A percentile compares a stretch with the other conserved stretches of the same genome.
Conservation (phyloP, 30 jellyfish, hydroid and myxozoan species). For the Aurelia coerulea region DNA sequence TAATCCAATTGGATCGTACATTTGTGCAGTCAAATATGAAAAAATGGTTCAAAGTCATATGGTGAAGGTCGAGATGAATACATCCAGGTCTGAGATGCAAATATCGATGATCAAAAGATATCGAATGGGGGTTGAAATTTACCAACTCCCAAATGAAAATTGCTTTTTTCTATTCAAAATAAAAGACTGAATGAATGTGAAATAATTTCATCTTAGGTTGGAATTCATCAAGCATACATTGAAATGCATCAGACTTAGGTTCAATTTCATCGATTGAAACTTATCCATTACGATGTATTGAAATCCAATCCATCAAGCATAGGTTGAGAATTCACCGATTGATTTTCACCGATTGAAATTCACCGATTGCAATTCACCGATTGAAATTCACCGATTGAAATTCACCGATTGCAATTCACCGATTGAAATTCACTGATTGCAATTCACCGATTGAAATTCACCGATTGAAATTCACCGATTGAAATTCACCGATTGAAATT, state of each 20-base stretch:
- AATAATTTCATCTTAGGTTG: not conserved
- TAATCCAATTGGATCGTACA: too few relatives aligned
- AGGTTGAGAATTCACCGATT: too few relatives aligned
- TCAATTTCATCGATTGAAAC: constrained; percentile 3
- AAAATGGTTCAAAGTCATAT: constrained; percentile 10
- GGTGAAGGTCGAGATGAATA: constrained; percentile 3
- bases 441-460: too few relatives aligned
- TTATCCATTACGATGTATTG: not conserved
- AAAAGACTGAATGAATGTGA: not conserved
- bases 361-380: too few relatives aligned
- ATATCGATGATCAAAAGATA: not conserved
- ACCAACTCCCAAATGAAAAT: not conserved
- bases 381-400: too few relatives aligned
- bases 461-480: too few relatives aligned
- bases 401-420: too few relatives aligned
- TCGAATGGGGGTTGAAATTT: not conserved
- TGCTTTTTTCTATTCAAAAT: not conserved
- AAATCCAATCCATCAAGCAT: too few relatives aligned
- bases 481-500: too few relatives aligned
- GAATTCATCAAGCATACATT: not conserved
- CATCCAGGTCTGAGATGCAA: too few relatives aligned
- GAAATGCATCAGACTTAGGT: not conserved
- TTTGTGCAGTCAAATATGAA: not conserved
- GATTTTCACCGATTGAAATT: too few relatives aligned
- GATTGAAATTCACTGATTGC: too few relatives aligned